These are phyloP conservation scores for Hozukius guyotensis DNA, from an alignment of 2,797 vertebrate genomes.

Conservation along the genomic window DNA sequence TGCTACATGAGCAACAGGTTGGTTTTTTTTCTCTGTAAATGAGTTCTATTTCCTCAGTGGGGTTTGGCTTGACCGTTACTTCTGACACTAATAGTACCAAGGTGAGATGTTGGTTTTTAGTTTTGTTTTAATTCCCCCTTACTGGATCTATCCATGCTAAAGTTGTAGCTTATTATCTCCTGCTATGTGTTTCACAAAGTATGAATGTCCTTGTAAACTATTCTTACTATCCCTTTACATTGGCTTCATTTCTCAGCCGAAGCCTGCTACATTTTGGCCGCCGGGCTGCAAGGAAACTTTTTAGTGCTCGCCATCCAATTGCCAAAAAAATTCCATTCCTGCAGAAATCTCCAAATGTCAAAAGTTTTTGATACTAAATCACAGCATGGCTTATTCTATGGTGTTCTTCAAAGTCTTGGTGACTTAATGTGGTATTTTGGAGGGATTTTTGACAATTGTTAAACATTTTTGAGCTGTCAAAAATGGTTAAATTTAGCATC, in stretches of 20 bases:
- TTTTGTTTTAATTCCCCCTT: neutral
- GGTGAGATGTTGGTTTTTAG: neutral
- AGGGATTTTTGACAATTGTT: too few relatives aligned
- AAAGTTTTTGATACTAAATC: too few relatives aligned
- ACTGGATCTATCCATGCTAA: neutral
- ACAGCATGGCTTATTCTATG: too few relatives aligned
- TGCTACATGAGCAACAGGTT: neutral
- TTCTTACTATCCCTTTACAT: neutral
- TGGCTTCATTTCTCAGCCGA: neutral
- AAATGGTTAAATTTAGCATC: neutral
- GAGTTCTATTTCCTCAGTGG: neutral
- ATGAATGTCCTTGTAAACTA: neutral
- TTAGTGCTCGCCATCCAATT: too few relatives aligned
- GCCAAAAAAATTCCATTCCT: too few relatives aligned
- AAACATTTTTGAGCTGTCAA: too few relatives aligned
- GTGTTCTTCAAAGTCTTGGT: too few relatives aligned
- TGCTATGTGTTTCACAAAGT: neutral
- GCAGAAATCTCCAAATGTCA: too few relatives aligned
- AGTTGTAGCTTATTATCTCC: neutral
- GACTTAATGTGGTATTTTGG: too few relatives aligned
- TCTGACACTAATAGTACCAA: neutral
- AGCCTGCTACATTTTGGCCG: neutral
- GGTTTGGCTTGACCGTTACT: neutral
- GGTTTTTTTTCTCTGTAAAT: neutral
- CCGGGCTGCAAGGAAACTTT: neutral